A percentile compares a stretch with the other conserved stretches of the same genome.
Conservation (phyloP, 1,140 invertebrate species). For the Paramacrobiotus metropolitanus region DNA sequence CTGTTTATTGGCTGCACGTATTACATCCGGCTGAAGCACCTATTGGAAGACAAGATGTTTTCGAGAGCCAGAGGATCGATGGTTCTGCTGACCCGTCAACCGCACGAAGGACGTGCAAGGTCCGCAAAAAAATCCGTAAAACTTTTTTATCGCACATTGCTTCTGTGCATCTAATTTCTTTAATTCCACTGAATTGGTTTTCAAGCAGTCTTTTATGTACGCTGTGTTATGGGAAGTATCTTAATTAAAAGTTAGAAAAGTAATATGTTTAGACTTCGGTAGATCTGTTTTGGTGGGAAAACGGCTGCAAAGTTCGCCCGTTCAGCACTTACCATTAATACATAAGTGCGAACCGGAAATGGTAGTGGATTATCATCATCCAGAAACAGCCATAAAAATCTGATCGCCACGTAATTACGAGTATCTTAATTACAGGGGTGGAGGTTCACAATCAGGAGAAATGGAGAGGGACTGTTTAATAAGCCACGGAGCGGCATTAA, state of each 20-base stretch:
- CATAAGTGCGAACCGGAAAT: neutral
- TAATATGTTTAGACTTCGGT: too few relatives aligned
- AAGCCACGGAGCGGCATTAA: slow-evolving; percentile 25
- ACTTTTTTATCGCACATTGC: too few relatives aligned
- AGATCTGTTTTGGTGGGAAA: neutral
- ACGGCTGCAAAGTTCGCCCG: neutral
- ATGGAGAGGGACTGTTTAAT: slow-evolving; percentile 99
- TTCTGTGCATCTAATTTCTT: too few relatives aligned
- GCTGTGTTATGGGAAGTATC: too few relatives aligned
- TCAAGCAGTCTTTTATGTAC: too few relatives aligned
- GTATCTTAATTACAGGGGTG: slow-evolving; percentile 38
- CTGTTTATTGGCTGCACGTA: neutral
- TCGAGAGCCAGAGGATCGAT: slow-evolving; percentile 75
- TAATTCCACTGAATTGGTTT: too few relatives aligned
- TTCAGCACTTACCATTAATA: neutral
- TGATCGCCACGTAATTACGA: neutral
- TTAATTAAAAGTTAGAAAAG: too few relatives aligned
- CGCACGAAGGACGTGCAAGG: slow-evolving; percentile 58
- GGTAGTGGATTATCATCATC: neutral
- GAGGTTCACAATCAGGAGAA: slow-evolving; percentile 84
- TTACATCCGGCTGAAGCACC: slow-evolving; percentile 21
- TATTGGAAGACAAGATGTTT: slow-evolving; percentile 99
- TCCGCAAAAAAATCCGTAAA: too few relatives aligned
- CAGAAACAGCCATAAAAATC: neutral
- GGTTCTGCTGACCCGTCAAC: slow-evolving; percentile 81